phyloP scores from a whole-genome alignment of 2,888 invertebrate species.

The Stratiomys singularior region DNA sequence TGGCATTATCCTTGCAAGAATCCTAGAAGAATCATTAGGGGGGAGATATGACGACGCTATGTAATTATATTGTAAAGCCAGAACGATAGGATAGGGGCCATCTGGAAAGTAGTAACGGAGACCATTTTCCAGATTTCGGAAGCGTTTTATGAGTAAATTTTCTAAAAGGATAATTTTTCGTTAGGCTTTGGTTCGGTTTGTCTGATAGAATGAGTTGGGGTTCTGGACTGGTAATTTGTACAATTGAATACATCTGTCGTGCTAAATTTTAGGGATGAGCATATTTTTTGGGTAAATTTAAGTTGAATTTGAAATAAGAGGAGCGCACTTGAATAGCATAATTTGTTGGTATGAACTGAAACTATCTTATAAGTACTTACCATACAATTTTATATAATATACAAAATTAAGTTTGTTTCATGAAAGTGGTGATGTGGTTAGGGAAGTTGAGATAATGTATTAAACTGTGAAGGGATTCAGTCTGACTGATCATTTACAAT shows the following conservation, averaged over 20 bases:
- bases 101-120: slow-evolving; percentile 16
- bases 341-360: too few relatives aligned
- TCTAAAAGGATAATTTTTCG: slow-evolving; percentile 4
- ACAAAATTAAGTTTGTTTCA: too few relatives aligned
- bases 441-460: too few relatives aligned
- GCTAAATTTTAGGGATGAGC: not conserved
- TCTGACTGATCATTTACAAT: too few relatives aligned
- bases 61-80: slow-evolving; percentile 9
- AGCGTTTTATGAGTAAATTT: not conserved
- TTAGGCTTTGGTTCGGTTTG: not conserved
- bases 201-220: too few relatives aligned
- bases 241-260: slow-evolving; percentile 40
- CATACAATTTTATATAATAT: too few relatives aligned
- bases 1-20: not conserved
- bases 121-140: not conserved
- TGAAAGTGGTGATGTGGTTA: too few relatives aligned
- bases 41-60: not conserved
- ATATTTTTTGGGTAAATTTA: not conserved
- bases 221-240: slow-evolving; percentile 16
- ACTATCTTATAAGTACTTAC: too few relatives aligned
- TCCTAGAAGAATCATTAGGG: not conserved
- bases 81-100: not conserved
- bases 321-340: too few relatives aligned
- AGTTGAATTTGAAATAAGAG: not conserved
- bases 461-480: too few relatives aligned